phyloP scores from a whole-genome alignment of 1,140 invertebrate species.

The Marisa cornuarietis region DNA sequence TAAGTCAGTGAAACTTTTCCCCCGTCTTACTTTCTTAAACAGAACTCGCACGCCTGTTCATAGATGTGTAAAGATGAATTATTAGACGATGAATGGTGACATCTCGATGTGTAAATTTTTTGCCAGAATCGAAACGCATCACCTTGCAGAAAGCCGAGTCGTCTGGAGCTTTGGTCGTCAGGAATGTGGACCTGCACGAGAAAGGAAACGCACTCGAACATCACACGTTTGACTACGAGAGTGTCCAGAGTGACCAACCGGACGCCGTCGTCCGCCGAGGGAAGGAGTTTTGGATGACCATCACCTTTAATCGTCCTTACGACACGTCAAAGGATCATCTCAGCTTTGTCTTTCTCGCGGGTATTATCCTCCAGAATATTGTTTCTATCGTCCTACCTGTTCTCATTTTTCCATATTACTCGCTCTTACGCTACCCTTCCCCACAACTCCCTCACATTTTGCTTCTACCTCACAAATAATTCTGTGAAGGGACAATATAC shows the following conservation, averaged over 20 bases:
- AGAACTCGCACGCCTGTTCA: too few relatives aligned
- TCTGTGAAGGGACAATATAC: too few relatives aligned
- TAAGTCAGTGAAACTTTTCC: too few relatives aligned
- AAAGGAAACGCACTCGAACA: conserved; percentile 68
- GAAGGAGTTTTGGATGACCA: conserved; percentile 79
- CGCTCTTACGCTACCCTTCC: too few relatives aligned
- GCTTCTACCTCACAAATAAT: too few relatives aligned
- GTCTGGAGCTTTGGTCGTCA: conserved; percentile 19
- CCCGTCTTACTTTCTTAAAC: too few relatives aligned
- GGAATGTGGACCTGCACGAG: conserved; percentile 27
- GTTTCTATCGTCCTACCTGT: too few relatives aligned
- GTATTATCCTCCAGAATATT: conserved; percentile 17
- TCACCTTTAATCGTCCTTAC: conserved; percentile 79
- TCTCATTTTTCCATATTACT: not conserved
- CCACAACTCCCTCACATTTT: too few relatives aligned
- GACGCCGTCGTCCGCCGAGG: conserved; percentile 83
- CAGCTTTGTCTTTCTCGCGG: conserved; percentile 77
- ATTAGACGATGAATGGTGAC: too few relatives aligned
- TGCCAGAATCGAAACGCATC: not conserved
- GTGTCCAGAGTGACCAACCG: conserved; percentile 67
- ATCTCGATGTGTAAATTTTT: too few relatives aligned
- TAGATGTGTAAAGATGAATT: too few relatives aligned
- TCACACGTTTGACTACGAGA: conserved; percentile 70
- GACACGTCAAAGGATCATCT: conserved; percentile 79
- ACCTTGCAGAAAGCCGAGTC: not conserved